A percentile compares a stretch with the other conserved stretches of the same genome.
These are phyloP conservation scores for Noctua fimbriata DNA, from an alignment of 2,888 invertebrate species.

Conservation along the genomic window DNA sequence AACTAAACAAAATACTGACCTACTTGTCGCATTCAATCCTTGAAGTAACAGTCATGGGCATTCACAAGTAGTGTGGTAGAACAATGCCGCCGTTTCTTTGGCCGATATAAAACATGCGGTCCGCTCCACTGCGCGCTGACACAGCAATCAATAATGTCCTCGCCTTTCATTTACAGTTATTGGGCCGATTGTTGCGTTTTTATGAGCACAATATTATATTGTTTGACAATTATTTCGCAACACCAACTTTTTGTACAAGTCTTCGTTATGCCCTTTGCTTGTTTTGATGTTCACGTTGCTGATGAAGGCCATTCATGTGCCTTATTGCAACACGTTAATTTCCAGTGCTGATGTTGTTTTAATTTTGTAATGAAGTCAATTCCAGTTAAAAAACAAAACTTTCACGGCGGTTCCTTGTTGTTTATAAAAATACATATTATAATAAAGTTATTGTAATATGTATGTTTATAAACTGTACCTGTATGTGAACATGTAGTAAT, in stretches of 20 bases:
- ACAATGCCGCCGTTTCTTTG: slow-evolving; percentile 41
- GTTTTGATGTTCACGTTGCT: background rate
- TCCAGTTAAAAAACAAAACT: background rate
- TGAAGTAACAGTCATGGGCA: slow-evolving; percentile 42
- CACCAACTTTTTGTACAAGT: slow-evolving; percentile 16
- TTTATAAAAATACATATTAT: no score
- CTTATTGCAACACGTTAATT: background rate
- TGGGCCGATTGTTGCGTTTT: slow-evolving; percentile 38
- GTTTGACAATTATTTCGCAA: slow-evolving; percentile 29
- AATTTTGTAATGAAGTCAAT: background rate
- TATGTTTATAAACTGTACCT: background rate
- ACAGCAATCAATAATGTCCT: slow-evolving; percentile 64
- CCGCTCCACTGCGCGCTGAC: slow-evolving; percentile 45
- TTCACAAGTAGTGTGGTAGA: slow-evolving; percentile 22
- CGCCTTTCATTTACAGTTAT: slow-evolving; percentile 49
- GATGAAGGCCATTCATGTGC: background rate
- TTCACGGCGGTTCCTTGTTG: background rate
- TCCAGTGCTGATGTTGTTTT: background rate
- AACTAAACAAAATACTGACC: slow-evolving; percentile 53
- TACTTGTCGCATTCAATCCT: slow-evolving; percentile 52
- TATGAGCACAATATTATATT: slow-evolving; percentile 20
- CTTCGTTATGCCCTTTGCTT: background rate
- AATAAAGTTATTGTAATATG: no score
- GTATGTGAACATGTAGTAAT: background rate
- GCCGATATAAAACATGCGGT: slow-evolving; percentile 30